Evolutionary conservation across 2,797 vertebrate species (phyloP), one percentile per base, ranked within the genome.

Genomic region (Linurgus olivaceus): DNA sequence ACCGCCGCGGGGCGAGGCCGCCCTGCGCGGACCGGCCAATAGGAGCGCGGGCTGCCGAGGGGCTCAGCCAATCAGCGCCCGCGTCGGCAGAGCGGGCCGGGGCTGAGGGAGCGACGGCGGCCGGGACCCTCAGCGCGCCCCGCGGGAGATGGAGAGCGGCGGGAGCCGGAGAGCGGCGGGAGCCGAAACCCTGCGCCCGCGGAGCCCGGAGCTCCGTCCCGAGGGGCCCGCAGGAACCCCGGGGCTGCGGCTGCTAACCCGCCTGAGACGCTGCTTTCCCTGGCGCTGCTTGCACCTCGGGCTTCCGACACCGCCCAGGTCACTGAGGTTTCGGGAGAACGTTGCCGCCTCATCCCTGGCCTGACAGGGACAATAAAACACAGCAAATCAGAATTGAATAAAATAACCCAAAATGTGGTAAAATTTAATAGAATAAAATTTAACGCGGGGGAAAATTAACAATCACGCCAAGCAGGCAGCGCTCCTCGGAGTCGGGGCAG

Each of bases 31-130:
- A 0, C 5, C 9, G 37, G 2, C 91, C 89, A 95, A 95, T 79
- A 35, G 86, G 15, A 0, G 10, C 6, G 11, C 45, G 13, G 45
- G 8, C 26, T 4, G 15, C 13, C 2, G 14, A 0, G 2, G 16
- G 2, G 11, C 38, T 68, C 76, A 68, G 71, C 91, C 89, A 94
- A 88, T 90, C 76, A 62, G 52, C 13, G 40, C 10, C 57, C 7
- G 16, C 17, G 5, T 21, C 11, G n/a, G 4, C 16, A 2, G 52
- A 7, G 31, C 11, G 13, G 21, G 6, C 12, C 26, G 24, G 13
- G 18, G 29, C 68, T 18, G 37, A 10, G 15, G 20, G 55, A 13
- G 40, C 14, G 31, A 9, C 3, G 16, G 12, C 1, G 7, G 2
- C 6, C 29, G 26, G 26, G 9, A 4, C 6, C 18, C 26, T 26